Conservation (phyloP, 1,140 invertebrate genomes). For the Heterodera schachtii region DNA sequence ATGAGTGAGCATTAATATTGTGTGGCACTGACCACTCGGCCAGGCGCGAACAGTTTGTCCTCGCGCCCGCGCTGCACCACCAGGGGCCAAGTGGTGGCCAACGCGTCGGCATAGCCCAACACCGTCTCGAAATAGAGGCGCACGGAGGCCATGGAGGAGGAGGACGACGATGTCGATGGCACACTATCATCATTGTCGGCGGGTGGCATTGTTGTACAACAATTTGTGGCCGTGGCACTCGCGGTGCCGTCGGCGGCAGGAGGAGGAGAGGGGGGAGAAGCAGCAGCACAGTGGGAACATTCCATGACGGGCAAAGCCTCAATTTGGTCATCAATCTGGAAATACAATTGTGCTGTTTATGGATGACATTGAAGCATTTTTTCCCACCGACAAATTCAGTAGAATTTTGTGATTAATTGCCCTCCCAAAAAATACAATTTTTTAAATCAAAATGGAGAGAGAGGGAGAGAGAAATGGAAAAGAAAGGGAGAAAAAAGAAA, state of each 20-base stretch:
- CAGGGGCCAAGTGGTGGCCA: slow-evolving; percentile 32
- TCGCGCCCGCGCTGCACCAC: slow-evolving; percentile 30
- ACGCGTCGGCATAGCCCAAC: slow-evolving; percentile 26
- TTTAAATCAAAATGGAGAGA: too few relatives aligned
- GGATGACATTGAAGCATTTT: too few relatives aligned
- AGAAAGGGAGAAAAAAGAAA: too few relatives aligned
- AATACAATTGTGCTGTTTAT: too few relatives aligned
- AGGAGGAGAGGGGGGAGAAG: too few relatives aligned
- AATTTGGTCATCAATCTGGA: slow-evolving; percentile 38
- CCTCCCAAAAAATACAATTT: slow-evolving; percentile 1
- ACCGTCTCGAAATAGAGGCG: neutral
- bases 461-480: too few relatives aligned
- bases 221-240: neutral
- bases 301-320: slow-evolving; percentile 25
- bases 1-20: too few relatives aligned
- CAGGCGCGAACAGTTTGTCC: slow-evolving; percentile 37
- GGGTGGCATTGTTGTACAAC: too few relatives aligned
- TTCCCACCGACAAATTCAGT: too few relatives aligned
- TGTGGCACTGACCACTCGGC: slow-evolving; percentile 13
- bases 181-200: neutral
- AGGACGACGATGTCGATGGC: neutral
- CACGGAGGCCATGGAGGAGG: neutral
- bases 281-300: slow-evolving; percentile 14
- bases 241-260: too few relatives aligned
- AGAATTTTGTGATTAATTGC: neutral